Evolutionary conservation across 2,797 vertebrate genomes (phyloP), one percentile per base, ranked within the genome.

Genomic region (Typhlichthys eigenmanni): DNA sequence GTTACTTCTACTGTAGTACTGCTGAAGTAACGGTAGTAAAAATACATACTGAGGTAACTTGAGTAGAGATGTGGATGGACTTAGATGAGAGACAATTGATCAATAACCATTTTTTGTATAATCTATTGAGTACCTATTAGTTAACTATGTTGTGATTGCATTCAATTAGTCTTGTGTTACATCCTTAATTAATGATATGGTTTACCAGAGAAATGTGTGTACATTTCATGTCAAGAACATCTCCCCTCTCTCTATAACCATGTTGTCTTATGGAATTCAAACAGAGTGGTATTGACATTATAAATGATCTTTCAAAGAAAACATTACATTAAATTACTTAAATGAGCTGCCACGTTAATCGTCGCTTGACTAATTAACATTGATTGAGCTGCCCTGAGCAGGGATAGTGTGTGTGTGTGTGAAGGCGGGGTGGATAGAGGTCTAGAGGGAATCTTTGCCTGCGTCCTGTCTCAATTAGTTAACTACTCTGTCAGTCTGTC

Each of bases 331-430:
- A 93, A 93, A 91, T 89, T 93, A 94, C 92, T 93, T 92, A 78
- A 93, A 95, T 94, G 93, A 95, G 94, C 94, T 91, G 93, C 85
- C 87, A 90, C 93, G 95, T 95, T 91, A 95, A 95, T 95, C 86
- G 89, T 92, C 91, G 90, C 93, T 92, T 92, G 81, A 86, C 91
- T 95, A 95, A 96, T 96, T 94, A 95, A 89, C 92, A 89, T 88
- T 93, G 85, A 59, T 91, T 88, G 93, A 86, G 82, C 76, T 84
- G 88, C 89, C 88, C 83, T 74, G 71, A 90, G 89, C 88, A 66
- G 81, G 82, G 80, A 90, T 85, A 80, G 66, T 8, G 45, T 85
- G 38, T 78, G 38, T 43, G 16, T 60, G 1, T 64, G 62, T 60
- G 71, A 43, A 47, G 58, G 68, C 62, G 58, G 62, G 66, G 64